These are phyloP conservation scores for Exocentrus adspersus DNA, from an alignment of 2,888 invertebrate species.

Conservation along the genomic window DNA sequence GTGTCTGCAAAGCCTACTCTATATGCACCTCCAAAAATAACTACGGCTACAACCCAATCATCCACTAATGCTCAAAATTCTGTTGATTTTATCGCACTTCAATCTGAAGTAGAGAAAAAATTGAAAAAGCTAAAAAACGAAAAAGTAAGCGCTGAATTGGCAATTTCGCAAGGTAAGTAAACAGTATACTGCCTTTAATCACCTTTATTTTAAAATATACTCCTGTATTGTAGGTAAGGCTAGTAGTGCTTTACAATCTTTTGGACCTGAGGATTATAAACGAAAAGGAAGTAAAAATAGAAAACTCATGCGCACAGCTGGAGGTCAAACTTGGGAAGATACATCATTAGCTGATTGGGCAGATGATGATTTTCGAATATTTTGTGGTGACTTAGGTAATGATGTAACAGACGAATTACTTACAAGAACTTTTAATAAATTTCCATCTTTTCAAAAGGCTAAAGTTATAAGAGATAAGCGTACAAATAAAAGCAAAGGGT, in stretches of 20 bases:
- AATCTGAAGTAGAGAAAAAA: slow-evolving; percentile 69
- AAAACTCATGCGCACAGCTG: slow-evolving; percentile 89
- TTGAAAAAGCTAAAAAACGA: slow-evolving; percentile 73
- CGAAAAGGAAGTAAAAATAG: slow-evolving; percentile 62
- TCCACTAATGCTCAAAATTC: slow-evolving; percentile 42
- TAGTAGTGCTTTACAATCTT: slow-evolving; percentile 68
- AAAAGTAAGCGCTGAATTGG: slow-evolving; percentile 73
- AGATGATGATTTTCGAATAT: slow-evolving; percentile 97
- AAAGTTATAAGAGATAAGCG: slow-evolving; percentile 96
- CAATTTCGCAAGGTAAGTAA: slow-evolving; percentile 68
- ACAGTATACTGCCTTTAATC: background rate
- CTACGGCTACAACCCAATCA: slow-evolving; percentile 56
- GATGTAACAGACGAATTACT: slow-evolving; percentile 98
- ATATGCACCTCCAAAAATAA: slow-evolving; percentile 67
- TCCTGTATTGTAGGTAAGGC: slow-evolving; percentile 61
- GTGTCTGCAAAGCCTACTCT: slow-evolving; percentile 77
- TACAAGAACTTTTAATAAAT: slow-evolving; percentile 95
- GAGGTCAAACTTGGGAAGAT: slow-evolving; percentile 97
- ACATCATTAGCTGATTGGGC: slow-evolving; percentile 93
- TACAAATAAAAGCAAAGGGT: slow-evolving; percentile 98
- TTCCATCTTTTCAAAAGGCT: slow-evolving; percentile 91
- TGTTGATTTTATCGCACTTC: slow-evolving; percentile 67
- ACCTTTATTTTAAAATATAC: too few species aligned
- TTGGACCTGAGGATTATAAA: slow-evolving; percentile 67
- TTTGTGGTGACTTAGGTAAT: slow-evolving; percentile 99